phyloP scores from a whole-genome alignment of 1,140 invertebrate species.

The Pseudomyrmex sp. region DNA sequence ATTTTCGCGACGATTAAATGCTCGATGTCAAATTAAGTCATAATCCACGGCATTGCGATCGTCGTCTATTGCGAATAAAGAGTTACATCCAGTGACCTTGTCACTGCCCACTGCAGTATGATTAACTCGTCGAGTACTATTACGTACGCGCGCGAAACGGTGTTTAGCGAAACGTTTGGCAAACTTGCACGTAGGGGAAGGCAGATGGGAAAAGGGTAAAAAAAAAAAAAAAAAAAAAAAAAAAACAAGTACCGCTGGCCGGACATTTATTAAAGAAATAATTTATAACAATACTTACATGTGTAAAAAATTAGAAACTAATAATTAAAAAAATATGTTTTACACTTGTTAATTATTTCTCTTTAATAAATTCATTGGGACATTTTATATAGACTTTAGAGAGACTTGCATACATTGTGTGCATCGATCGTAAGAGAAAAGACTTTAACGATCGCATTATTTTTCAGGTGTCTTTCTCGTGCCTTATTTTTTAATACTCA shows the following conservation, averaged over 20 bases:
- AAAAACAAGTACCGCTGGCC: no score
- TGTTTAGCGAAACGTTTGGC: constrained; percentile 67
- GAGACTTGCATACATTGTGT: background rate
- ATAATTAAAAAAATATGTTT: no score
- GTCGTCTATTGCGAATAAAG: constrained; percentile 74
- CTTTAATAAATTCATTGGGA: no score
- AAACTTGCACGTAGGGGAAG: constrained; percentile 27
- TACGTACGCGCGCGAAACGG: constrained; percentile 54
- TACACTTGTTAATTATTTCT: no score
- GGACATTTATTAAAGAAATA: no score
- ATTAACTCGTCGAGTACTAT: constrained; percentile 68
- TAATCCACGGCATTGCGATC: constrained; percentile 64
- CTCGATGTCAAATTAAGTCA: constrained; percentile 64
- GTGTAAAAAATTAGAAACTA: no score
- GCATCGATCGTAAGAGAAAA: no score
- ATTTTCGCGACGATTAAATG: constrained; percentile 38
- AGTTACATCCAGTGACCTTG: constrained; percentile 77
- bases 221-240: background rate
- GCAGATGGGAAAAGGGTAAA: no score
- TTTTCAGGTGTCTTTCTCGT: constrained; percentile 93
- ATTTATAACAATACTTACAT: no score
- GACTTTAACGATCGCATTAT: background rate
- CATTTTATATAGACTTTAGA: background rate
- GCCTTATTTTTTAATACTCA: constrained; percentile 93
- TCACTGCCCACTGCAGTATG: constrained; percentile 68